These are phyloP conservation scores for Orcinus orca DNA, from an alignment of 2,113 vertebrate genomes.

Conservation along the genomic window DNA sequence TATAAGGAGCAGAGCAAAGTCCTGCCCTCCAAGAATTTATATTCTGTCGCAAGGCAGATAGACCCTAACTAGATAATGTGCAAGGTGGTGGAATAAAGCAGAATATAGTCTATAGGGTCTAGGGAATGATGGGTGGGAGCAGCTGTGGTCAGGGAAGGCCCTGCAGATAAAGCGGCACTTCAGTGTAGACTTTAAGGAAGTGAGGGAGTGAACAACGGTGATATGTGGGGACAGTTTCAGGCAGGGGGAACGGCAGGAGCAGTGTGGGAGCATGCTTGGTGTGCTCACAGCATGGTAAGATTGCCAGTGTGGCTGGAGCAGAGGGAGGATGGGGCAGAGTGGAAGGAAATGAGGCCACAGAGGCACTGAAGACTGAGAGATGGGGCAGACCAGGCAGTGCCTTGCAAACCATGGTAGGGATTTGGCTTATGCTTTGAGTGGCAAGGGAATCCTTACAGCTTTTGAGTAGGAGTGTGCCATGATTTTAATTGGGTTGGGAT, in stretches of 20 bases:
- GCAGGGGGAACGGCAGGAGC: neutral
- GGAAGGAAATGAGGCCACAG: neutral
- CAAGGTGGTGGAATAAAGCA: neutral
- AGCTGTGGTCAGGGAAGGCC: neutral
- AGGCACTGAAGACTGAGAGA: neutral
- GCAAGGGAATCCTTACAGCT: neutral
- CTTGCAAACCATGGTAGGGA: neutral
- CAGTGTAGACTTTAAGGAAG: neutral
- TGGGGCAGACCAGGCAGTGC: neutral
- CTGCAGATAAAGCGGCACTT: neutral
- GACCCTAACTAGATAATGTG: neutral
- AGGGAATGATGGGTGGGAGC: neutral
- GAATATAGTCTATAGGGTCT: neutral
- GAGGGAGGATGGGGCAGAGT: neutral
- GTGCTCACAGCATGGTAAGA: no score
- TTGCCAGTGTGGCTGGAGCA: neutral
- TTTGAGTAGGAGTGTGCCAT: neutral
- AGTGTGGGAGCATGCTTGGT: neutral
- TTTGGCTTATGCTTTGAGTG: neutral
- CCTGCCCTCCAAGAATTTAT: neutral
- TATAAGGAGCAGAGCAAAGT: neutral
- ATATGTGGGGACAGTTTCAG: neutral
- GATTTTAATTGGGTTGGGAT: neutral
- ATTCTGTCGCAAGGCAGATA: neutral
- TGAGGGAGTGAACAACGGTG: neutral